Evolutionary conservation across 2,888 invertebrate genomes (phyloP).

Genomic region (Agriopis marginaria): DNA sequence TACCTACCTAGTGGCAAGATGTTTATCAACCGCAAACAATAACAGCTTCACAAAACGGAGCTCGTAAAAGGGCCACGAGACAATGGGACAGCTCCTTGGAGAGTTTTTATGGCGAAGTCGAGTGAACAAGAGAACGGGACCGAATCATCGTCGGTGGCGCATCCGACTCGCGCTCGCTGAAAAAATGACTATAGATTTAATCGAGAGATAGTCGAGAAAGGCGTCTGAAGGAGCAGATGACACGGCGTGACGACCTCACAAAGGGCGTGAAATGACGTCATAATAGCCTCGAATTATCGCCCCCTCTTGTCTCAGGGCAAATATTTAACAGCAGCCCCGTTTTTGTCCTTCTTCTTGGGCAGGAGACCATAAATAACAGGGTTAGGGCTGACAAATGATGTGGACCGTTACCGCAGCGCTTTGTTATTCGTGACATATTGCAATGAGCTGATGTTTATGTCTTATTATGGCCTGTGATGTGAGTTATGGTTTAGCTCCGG

Average conservation of each 20-base stretch:
- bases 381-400: conserved; percentile 81
- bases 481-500: conserved; percentile 64
- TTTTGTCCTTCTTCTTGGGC: conserved; percentile 81
- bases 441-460: conserved; percentile 82
- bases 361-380: conserved; percentile 83
- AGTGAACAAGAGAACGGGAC: conserved; percentile 80
- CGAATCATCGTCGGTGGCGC: conserved; percentile 85
- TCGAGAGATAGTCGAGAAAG: conserved; percentile 83
- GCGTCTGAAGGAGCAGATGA: conserved; percentile 86
- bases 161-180: conserved; percentile 80
- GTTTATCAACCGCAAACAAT: conserved; percentile 86
- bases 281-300: conserved; percentile 86
- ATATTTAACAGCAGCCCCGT: conserved; percentile 84
- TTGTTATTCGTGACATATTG: conserved; percentile 82
- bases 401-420: conserved; percentile 82
- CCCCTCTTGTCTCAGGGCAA: conserved; percentile 85
- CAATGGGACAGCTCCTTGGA: conserved; percentile 80
- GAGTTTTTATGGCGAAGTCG: conserved; percentile 81
- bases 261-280: conserved; percentile 86
- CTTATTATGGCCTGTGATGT: conserved; percentile 77
- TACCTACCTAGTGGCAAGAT: conserved; percentile 84
- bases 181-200: conserved; percentile 85
- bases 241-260: conserved; percentile 84
- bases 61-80: conserved; percentile 84
- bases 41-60: conserved; percentile 83